Conservation (phyloP, 2,888 invertebrate genomes). For the Ormyrus nitidulus region DNA sequence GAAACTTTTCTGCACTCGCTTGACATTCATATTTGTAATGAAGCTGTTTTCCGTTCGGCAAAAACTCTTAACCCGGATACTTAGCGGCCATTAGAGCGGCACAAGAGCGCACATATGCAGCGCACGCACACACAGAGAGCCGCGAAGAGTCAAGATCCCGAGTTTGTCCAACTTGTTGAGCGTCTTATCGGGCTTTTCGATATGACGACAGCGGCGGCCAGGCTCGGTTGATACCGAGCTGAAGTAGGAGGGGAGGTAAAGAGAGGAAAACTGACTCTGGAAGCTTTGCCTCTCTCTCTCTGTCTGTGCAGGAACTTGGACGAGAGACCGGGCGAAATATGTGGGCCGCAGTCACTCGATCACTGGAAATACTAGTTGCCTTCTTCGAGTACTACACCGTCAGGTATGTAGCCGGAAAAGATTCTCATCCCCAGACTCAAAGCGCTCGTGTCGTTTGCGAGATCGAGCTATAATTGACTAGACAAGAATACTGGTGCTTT, state of each 20-base stretch:
- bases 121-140: background rate
- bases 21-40: background rate
- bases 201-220: background rate
- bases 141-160: background rate
- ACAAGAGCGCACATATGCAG: background rate
- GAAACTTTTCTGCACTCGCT: conserved; percentile 32
- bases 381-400: conserved; percentile 90
- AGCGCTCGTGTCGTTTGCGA: no score
- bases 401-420: conserved; percentile 77
- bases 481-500: no score
- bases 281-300: background rate
- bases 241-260: no score
- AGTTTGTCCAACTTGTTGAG: conserved; percentile 44
- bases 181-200: conserved; percentile 25
- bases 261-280: no score
- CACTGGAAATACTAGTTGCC: conserved; percentile 87
- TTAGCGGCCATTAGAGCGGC: background rate
- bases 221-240: background rate
- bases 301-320: conserved; percentile 51
- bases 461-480: no score
- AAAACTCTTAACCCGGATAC: conserved; percentile 31
- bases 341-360: conserved; percentile 89
- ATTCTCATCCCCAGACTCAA: background rate
- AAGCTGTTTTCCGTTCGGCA: background rate
- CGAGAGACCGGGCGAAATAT: conserved; percentile 74